These are phyloP conservation scores for Thelohanellus kitauei DNA, from an alignment of 30 jellyfish, hydroid and myxozoan genomes.

Conservation along the genomic window DNA sequence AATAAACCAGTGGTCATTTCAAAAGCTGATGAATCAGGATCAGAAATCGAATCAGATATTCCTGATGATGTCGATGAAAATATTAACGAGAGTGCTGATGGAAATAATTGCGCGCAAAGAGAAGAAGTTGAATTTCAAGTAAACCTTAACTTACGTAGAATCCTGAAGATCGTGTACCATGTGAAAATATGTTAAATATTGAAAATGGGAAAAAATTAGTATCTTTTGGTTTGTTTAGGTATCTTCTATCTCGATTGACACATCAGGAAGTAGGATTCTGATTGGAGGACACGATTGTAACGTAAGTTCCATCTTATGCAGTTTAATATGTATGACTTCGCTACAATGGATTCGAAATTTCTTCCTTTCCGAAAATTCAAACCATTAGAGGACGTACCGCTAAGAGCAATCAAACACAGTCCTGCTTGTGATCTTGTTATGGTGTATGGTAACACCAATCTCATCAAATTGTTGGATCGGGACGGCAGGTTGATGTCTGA, in stretches of 20 bases:
- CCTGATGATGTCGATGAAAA: too few relatives aligned
- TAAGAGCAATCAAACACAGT: constrained; percentile 28
- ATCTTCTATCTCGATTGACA: constrained; percentile 51
- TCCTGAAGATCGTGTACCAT: too few relatives aligned
- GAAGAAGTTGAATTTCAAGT: too few relatives aligned
- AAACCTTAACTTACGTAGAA: too few relatives aligned
- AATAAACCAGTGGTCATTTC: too few relatives aligned
- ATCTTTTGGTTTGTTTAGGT: constrained; percentile 11
- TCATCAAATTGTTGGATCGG: constrained; percentile 36
- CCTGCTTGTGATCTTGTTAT: constrained; percentile 27
- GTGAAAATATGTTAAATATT: too few relatives aligned
- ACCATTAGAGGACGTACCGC: constrained; percentile 53
- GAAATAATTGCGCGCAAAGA: too few relatives aligned
- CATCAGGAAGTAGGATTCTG: constrained; percentile 54
- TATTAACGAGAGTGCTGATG: too few relatives aligned
- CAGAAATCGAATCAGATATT: too few relatives aligned
- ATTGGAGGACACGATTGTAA: constrained; percentile 60
- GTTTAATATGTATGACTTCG: constrained; percentile 63
- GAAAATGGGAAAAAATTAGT: too few relatives aligned
- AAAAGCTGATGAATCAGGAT: too few relatives aligned
- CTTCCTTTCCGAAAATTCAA: constrained; percentile 24
- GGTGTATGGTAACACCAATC: not conserved
- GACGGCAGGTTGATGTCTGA: constrained; percentile 70
- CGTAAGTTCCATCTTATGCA: constrained; percentile 4
- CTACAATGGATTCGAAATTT: constrained; percentile 37